Evolutionary conservation across 2,797 vertebrate genomes (phyloP).

Genomic region (Dallia pectoralis): DNA sequence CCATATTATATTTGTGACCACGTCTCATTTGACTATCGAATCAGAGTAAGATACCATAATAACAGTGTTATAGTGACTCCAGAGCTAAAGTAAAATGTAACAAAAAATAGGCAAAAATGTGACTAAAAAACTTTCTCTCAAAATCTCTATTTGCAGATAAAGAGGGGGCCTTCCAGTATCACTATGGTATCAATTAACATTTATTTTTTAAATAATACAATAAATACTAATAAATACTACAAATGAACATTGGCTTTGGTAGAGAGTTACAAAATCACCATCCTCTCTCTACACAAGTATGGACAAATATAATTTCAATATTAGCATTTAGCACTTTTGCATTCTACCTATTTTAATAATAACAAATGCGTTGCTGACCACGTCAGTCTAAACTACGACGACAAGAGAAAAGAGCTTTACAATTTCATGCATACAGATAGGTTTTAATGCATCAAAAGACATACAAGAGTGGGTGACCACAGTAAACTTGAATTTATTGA

Average conservation of each 20-base stretch:
- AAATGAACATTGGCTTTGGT: conserved; percentile 76
- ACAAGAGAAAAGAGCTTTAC: conserved; percentile 80
- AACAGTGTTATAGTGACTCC: neutral
- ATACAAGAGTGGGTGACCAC: conserved; percentile 88
- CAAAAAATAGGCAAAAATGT: neutral
- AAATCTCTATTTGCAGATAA: conserved; percentile 53
- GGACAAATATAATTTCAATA: conserved; percentile 63
- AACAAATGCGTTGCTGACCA: conserved; percentile 57
- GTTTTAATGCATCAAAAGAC: conserved; percentile 87
- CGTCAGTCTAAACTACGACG: conserved; percentile 62
- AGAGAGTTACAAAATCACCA: conserved; percentile 77
- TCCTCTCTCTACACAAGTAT: conserved; percentile 72
- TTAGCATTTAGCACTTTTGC: conserved; percentile 45
- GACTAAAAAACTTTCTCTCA: conserved; percentile 26
- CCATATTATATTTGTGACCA: neutral
- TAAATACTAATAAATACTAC: conserved; percentile 88
- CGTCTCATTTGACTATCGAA: neutral
- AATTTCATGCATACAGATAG: conserved; percentile 85
- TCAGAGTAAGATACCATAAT: neutral
- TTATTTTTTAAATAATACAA: conserved; percentile 86
- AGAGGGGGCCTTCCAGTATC: conserved; percentile 72
- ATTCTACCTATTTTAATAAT: conserved; percentile 50
- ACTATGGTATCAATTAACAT: conserved; percentile 81
- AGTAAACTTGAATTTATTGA: conserved; percentile 96
- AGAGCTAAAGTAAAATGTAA: neutral